Percentiles rank a stretch among this genome's conserved stretches.
These are phyloP conservation scores for Oryzias celebensis DNA, from an alignment of 2,113 vertebrate genomes.

Conservation along the genomic window DNA sequence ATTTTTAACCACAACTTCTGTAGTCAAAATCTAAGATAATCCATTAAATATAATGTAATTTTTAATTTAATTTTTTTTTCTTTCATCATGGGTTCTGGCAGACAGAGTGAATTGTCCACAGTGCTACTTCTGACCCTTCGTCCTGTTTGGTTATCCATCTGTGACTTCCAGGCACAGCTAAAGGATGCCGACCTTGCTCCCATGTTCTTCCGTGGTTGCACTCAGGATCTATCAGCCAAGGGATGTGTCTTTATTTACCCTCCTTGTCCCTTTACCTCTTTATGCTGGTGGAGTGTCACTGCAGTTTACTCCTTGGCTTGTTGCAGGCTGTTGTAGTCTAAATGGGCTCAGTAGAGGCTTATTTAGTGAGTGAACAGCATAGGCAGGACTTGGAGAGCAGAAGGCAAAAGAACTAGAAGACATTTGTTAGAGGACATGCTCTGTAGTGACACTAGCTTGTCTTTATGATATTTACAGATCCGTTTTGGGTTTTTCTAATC, in stretches of 20 bases:
- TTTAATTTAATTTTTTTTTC: not conserved
- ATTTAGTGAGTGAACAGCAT: constrained; percentile 54
- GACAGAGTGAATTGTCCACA: constrained; percentile 30
- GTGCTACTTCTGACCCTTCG: constrained; percentile 21
- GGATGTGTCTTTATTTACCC: constrained; percentile 74
- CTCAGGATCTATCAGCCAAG: constrained; percentile 66
- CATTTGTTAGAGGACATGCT: constrained; percentile 27
- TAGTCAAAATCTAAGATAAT: no score
- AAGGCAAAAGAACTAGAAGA: constrained; percentile 34
- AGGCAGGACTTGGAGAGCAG: constrained; percentile 34
- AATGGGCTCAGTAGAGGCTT: constrained; percentile 44
- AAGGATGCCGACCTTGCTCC: constrained; percentile 64
- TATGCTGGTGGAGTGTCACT: constrained; percentile 36
- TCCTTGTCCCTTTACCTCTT: constrained; percentile 34
- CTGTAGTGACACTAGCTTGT: constrained; percentile 32
- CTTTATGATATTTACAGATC: constrained; percentile 28
- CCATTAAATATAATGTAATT: not conserved
- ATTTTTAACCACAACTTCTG: no score
- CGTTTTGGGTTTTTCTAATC: constrained; percentile 21
- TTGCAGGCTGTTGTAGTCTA: constrained; percentile 46
- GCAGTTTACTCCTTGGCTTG: constrained; percentile 29
- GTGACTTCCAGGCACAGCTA: constrained; percentile 61
- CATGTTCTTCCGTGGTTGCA: constrained; percentile 62
- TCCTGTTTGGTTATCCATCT: constrained; percentile 53
- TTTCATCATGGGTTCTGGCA: constrained; percentile 1